phyloP scores from a whole-genome alignment of 2,797 vertebrate species.

The Euphonia xanthogaster region DNA sequence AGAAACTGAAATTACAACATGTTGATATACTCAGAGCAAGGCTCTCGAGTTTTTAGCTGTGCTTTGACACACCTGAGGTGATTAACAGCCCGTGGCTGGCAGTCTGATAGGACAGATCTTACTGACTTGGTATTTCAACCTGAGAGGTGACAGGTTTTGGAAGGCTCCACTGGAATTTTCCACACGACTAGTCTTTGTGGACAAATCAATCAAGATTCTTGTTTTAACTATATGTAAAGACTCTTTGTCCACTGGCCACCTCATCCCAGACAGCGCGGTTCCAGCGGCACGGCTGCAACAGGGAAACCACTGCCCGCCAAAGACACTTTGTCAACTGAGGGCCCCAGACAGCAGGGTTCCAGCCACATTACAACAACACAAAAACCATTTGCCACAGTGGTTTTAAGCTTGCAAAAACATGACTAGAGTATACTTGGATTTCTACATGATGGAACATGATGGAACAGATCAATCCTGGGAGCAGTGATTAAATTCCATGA shows the following conservation, averaged over 20 bases:
- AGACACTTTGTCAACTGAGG: background rate
- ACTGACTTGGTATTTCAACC: conserved; percentile 12
- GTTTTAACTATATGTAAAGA: conserved; percentile 20
- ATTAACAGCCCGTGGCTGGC: background rate
- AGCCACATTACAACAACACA: conserved; percentile 38
- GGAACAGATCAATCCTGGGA: conserved; percentile 37
- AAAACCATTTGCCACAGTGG: background rate
- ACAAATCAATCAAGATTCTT: conserved; percentile 31
- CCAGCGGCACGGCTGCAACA: background rate
- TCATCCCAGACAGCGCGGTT: conserved; percentile 32
- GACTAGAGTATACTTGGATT: background rate
- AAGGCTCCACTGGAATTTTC: conserved; percentile 9
- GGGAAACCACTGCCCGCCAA: background rate
- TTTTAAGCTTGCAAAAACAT: conserved; percentile 35
- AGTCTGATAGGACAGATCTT: background rate
- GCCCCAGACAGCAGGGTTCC: conserved; percentile 50
- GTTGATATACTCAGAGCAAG: accelerated
- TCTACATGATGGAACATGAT: conserved; percentile 26
- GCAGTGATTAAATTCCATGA: conserved; percentile 28
- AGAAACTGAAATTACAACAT: background rate
- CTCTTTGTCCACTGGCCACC: background rate
- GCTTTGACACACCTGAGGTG: background rate
- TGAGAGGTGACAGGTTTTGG: conserved; percentile 2
- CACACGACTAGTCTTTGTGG: conserved; percentile 46
- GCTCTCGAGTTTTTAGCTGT: background rate